A percentile compares a stretch with the other conserved stretches of the same genome.
Conservation (phyloP, 2,888 invertebrate species). For the Drosophila lacicola region DNA sequence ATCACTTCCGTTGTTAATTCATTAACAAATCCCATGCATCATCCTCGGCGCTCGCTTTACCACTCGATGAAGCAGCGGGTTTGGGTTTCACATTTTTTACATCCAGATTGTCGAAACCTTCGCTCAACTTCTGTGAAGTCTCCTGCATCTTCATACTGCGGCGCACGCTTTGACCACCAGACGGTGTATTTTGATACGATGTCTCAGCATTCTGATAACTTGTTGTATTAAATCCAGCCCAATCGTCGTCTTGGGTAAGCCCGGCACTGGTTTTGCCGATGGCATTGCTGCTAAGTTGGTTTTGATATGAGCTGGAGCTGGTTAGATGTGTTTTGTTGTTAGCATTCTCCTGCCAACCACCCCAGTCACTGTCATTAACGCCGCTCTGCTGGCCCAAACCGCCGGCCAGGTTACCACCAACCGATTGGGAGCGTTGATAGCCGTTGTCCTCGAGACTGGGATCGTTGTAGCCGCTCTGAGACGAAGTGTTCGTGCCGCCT, state of each 20-base stretch:
- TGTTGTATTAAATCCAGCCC: constrained; percentile 83
- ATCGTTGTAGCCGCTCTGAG: constrained; percentile 82
- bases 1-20: constrained; percentile 83
- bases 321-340: constrained; percentile 70
- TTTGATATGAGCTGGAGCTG: constrained; percentile 81
- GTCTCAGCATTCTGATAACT: constrained; percentile 81
- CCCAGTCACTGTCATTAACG: constrained; percentile 83
- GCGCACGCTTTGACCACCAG: constrained; percentile 59
- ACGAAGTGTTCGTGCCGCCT: constrained; percentile 86
- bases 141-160: constrained; percentile 80
- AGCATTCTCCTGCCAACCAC: constrained; percentile 80
- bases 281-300: constrained; percentile 62
- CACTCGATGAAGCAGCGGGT: constrained; percentile 34
- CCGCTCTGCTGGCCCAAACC: constrained; percentile 74
- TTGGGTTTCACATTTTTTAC: constrained; percentile 83
- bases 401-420: constrained; percentile 79
- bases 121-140: constrained; percentile 78
- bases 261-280: constrained; percentile 47
- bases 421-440: constrained; percentile 84
- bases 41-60: constrained; percentile 86
- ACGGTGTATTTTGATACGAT: constrained; percentile 80
- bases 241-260: constrained; percentile 80
- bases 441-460: constrained; percentile 77
- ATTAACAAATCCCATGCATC: constrained; percentile 88
- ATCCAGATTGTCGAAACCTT: constrained; percentile 83